Conservation (phyloP, 2,888 invertebrate species). For the Eucriotettix oculatus region DNA sequence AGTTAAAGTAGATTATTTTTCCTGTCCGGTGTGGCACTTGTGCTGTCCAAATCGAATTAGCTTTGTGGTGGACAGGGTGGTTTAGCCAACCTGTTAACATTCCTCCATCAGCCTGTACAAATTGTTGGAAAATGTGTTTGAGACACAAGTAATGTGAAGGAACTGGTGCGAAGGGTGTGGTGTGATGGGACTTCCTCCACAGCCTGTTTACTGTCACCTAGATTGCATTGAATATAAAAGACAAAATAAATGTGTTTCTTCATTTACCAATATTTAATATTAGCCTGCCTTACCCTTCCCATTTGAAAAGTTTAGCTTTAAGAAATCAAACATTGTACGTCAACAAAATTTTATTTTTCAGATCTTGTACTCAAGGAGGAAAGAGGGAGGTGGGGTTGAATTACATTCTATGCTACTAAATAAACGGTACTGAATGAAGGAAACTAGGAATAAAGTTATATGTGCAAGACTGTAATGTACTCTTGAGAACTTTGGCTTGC, state of each 20-base stretch:
- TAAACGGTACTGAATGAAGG: no score
- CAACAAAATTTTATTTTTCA: no score
- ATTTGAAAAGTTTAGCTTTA: no score
- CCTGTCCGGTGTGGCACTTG: constrained; percentile 3
- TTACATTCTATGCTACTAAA: no score
- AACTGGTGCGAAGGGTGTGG: not conserved
- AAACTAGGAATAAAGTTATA: no score
- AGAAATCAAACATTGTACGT: no score
- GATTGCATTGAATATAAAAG: constrained; percentile 39
- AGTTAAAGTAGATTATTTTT: not conserved
- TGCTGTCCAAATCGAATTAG: constrained; percentile 11
- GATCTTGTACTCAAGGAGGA: no score
- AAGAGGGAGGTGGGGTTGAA: no score
- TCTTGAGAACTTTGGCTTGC: no score
- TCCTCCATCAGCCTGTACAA: constrained; percentile 14
- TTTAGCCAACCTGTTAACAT: constrained; percentile 13
- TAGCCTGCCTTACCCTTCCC: no score
- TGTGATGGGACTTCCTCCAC: constrained; percentile 15
- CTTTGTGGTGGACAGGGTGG: constrained; percentile 14
- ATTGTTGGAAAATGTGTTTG: constrained; percentile 8
- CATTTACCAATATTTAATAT: constrained; percentile 3
- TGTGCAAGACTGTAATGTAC: no score
- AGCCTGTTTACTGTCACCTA: constrained; percentile 24
- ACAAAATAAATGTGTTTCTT: constrained; percentile 55
- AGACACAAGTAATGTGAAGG: not conserved